These are phyloP conservation scores for Argyrosomus regius DNA, from an alignment of 2,797 vertebrate genomes.

Conservation along the genomic window DNA sequence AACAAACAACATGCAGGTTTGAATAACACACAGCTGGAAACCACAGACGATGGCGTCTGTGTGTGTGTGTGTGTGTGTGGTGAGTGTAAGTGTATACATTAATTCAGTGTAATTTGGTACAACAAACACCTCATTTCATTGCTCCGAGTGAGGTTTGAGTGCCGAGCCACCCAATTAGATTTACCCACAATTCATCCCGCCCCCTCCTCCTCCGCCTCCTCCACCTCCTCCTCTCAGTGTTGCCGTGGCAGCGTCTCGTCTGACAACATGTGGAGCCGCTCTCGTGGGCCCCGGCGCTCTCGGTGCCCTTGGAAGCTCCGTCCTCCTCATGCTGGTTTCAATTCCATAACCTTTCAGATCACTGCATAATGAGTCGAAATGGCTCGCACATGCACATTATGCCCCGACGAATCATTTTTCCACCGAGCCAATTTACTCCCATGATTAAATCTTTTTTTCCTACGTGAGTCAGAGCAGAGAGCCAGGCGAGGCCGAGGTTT, in stretches of 20 bases:
- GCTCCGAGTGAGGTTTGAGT: slow-evolving; percentile 69
- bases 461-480: slow-evolving; percentile 76
- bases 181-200: slow-evolving; percentile 40
- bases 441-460: slow-evolving; percentile 80
- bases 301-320: slow-evolving; percentile 71
- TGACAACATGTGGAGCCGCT: slow-evolving; percentile 76
- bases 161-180: slow-evolving; percentile 75
- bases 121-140: slow-evolving; percentile 80
- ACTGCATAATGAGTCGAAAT: slow-evolving; percentile 83
- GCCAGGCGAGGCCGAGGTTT: slow-evolving; percentile 36
- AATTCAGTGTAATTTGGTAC: slow-evolving; percentile 73
- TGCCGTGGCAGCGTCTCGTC: slow-evolving; percentile 61
- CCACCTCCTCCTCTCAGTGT: slow-evolving; percentile 8
- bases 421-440: slow-evolving; percentile 75
- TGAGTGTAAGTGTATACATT: slow-evolving; percentile 67
- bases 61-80: slow-evolving; percentile 44
- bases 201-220: neutral
- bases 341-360: slow-evolving; percentile 85
- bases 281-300: slow-evolving; percentile 34
- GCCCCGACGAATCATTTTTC: slow-evolving; percentile 75
- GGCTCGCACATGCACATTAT: slow-evolving; percentile 83
- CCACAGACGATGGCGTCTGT: neutral
- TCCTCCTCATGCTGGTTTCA: slow-evolving; percentile 78
- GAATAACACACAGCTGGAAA: slow-evolving; percentile 50
- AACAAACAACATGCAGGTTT: slow-evolving; percentile 15